A percentile compares a stretch with the other conserved stretches of the same genome.
Evolutionary conservation across 1,140 invertebrate species (phyloP).

Genomic region (Aphaenogaster rudis): DNA sequence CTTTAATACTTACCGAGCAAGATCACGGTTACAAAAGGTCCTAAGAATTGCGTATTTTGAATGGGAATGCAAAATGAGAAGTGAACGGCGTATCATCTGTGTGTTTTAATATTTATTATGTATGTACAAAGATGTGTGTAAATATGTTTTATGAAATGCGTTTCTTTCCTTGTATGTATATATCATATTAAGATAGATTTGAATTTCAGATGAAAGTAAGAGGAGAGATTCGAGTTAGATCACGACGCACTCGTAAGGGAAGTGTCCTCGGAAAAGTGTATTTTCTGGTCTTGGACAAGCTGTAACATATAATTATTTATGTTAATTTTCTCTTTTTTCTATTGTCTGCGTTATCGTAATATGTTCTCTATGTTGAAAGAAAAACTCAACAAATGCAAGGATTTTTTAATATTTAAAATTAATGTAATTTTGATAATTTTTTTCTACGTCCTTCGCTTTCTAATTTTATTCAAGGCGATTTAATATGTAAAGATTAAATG

Average conservation of each 20-base stretch:
- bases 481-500: neutral
- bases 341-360: slow-evolving; percentile 31
- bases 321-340: slow-evolving; percentile 25
- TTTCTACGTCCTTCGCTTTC: neutral
- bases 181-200: slow-evolving; percentile 66
- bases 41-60: slow-evolving; percentile 7
- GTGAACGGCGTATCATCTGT: neutral
- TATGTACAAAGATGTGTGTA: slow-evolving; percentile 80
- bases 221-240: slow-evolving; percentile 86
- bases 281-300: slow-evolving; percentile 87
- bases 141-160: slow-evolving; percentile 59
- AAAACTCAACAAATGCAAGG: slow-evolving; percentile 15
- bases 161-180: slow-evolving; percentile 68
- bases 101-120: slow-evolving; percentile 74
- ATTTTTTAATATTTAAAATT: slow-evolving; percentile 9
- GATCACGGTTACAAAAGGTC: slow-evolving; percentile 8
- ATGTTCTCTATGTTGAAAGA: neutral
- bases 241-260: slow-evolving; percentile 91
- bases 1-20: neutral
- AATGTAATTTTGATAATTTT: slow-evolving; percentile 30
- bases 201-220: slow-evolving; percentile 58
- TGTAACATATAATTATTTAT: slow-evolving; percentile 79
- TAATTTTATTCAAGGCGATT: neutral
- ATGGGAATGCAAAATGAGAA: slow-evolving; percentile 19
- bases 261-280: slow-evolving; percentile 85